Evolutionary conservation across 2,113 vertebrate species (phyloP).

Genomic region (Tachuris rubrigastra): DNA sequence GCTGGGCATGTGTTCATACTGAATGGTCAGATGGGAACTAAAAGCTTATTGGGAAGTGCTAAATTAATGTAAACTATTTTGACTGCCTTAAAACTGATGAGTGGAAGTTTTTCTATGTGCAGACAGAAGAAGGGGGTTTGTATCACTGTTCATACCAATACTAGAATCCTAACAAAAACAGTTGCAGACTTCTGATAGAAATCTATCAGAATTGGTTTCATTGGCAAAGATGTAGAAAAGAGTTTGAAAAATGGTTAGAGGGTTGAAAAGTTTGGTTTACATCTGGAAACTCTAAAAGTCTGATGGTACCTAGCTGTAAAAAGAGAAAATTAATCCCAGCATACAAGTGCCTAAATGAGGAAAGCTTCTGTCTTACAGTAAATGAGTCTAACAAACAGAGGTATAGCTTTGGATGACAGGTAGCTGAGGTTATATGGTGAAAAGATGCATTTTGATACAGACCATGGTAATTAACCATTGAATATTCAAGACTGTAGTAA

Average conservation of each 20-base stretch:
- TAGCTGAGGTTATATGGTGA: background rate
- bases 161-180: background rate
- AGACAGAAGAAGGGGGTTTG: background rate
- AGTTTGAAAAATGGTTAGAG: background rate
- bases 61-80: background rate
- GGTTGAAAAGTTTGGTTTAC: background rate
- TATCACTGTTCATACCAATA: background rate
- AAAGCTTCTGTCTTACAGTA: background rate
- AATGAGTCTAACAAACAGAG: background rate
- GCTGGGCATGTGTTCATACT: background rate
- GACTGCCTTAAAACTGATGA: background rate
- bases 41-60: background rate
- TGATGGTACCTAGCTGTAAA: background rate
- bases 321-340: background rate
- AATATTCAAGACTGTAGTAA: background rate
- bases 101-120: background rate
- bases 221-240: background rate
- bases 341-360: background rate
- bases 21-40: background rate
- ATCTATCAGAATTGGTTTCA: background rate
- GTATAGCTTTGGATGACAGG: background rate
- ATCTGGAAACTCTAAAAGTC: background rate
- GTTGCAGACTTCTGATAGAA: background rate
- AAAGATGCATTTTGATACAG: background rate
- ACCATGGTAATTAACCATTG: background rate